These are phyloP conservation scores for Brenthis hecate DNA, from an alignment of 2,888 invertebrate genomes.

Conservation along the genomic window DNA sequence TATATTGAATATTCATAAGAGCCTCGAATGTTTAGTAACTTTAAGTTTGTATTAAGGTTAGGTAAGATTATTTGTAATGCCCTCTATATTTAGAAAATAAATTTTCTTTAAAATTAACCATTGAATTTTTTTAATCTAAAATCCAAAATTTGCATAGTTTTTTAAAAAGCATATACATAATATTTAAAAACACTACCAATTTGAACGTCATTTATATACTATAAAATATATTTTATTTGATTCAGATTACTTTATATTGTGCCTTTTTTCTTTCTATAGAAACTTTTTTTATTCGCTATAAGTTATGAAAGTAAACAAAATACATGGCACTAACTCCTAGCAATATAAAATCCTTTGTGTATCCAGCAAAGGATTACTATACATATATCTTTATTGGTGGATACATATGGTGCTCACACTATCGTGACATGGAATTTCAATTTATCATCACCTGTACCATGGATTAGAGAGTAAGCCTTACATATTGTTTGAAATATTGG, in stretches of 20 bases:
- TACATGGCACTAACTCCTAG: too few species aligned
- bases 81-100: conserved; percentile 2
- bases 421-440: conserved; percentile 54
- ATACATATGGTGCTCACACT: conserved; percentile 23
- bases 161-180: not conserved
- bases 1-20: conserved; percentile 34
- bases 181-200: too few species aligned
- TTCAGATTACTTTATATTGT: too few species aligned
- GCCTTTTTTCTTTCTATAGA: too few species aligned
- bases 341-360: not conserved
- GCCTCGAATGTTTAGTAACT: conserved; percentile 8
- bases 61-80: not conserved
- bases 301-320: too few species aligned
- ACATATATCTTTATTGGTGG: not conserved
- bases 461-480: conserved; percentile 45
- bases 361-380: not conserved
- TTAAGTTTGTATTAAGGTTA: conserved; percentile 22
- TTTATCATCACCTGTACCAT: conserved; percentile 49
- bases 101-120: not conserved
- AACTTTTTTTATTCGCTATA: too few species aligned
- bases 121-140: not conserved
- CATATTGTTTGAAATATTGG: conserved; percentile 11
- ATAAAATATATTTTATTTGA: not conserved
- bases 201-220: too few species aligned
- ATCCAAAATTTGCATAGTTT: not conserved